phyloP scores from a whole-genome alignment of 2,888 invertebrate genomes.

The Epinotia nisella region DNA sequence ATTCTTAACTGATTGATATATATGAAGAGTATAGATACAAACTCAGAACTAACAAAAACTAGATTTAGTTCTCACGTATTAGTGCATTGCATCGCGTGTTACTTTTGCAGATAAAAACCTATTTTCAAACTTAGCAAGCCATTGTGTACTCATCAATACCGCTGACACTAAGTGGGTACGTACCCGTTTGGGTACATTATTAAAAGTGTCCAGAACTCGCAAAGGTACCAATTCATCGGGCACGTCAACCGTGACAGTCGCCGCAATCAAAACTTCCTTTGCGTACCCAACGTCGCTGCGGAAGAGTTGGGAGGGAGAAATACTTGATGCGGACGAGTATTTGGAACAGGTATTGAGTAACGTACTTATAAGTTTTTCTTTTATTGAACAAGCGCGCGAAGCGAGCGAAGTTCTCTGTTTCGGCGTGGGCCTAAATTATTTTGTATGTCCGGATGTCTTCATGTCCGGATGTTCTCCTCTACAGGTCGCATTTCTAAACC shows the following conservation, averaged over 20 bases:
- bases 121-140: neutral
- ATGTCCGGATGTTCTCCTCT: too few relatives aligned
- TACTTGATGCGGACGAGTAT: constrained; percentile 21
- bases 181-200: constrained; percentile 33
- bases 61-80: too few relatives aligned
- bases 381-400: too few relatives aligned
- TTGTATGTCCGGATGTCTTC: too few relatives aligned
- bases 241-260: constrained; percentile 74
- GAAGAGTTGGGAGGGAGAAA: constrained; percentile 44
- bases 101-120: too few relatives aligned
- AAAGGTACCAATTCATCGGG: constrained; percentile 64
- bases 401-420: too few relatives aligned
- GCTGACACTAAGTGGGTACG: constrained; percentile 33
- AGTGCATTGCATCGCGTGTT: neutral
- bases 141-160: constrained; percentile 28
- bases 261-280: constrained; percentile 79
- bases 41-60: too few relatives aligned
- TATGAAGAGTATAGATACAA: neutral
- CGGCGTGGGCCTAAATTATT: too few relatives aligned
- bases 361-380: too few relatives aligned
- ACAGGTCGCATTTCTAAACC: too few relatives aligned
- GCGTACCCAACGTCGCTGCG: constrained; percentile 50
- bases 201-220: constrained; percentile 44
- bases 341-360: constrained; percentile 10
- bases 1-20: neutral